phyloP scores from a whole-genome alignment of 2,113 vertebrate species.

The Vanacampus margaritifer region DNA sequence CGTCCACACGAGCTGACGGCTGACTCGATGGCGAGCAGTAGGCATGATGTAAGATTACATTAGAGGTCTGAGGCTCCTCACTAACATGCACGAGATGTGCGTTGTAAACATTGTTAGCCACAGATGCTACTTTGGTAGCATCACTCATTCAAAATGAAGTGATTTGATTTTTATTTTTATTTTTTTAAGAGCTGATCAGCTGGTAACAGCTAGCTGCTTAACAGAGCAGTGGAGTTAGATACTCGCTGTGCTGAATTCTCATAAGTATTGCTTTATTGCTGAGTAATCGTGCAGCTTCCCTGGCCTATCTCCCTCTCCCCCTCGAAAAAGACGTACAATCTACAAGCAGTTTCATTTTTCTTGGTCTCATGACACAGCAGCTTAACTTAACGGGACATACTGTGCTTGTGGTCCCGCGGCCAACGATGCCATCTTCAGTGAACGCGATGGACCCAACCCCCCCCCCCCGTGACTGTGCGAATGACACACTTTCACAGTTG shows the following conservation, averaged over 20 bases:
- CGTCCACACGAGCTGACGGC: too few species aligned
- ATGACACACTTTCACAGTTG: constrained; percentile 1
- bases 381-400: neutral
- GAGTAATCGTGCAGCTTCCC: neutral
- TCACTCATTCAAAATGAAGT: too few species aligned
- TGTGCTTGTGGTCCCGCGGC: neutral
- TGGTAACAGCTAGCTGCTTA: too few species aligned
- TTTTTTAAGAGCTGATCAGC: too few species aligned
- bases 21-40: too few species aligned
- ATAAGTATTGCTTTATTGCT: neutral
- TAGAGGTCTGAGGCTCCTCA: too few species aligned
- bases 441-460: neutral
- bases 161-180: too few species aligned
- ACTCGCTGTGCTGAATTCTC: neutral
- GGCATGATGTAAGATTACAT: too few species aligned
- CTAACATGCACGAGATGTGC: too few species aligned
- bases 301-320: neutral
- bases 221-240: too few species aligned
- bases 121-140: too few species aligned
- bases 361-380: neutral
- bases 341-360: neutral
- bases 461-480: neutral
- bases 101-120: too few species aligned
- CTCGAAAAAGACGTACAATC: neutral
- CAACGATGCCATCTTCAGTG: neutral